A percentile compares a stretch with the other conserved stretches of the same genome.
Conservation (phyloP, 2,797 vertebrate genomes). For the Chanos chanos region DNA sequence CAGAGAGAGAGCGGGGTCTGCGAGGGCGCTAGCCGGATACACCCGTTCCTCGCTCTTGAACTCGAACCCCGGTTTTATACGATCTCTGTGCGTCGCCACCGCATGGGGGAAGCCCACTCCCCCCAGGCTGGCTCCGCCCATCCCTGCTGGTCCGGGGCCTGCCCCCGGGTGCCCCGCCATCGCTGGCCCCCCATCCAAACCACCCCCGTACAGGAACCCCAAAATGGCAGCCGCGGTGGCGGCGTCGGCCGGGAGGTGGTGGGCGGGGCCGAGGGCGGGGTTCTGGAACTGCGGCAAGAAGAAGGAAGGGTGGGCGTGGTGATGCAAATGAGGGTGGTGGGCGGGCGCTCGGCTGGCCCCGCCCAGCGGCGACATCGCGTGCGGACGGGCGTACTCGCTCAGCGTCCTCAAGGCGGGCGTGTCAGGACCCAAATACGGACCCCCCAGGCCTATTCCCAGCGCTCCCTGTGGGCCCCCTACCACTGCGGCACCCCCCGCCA, state of each 20-base stretch:
- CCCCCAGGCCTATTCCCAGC: conserved; percentile 84
- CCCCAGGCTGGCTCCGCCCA: conserved; percentile 73
- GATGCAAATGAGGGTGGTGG: conserved; percentile 70
- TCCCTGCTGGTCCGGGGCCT: conserved; percentile 67
- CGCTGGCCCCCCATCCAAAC: conserved; percentile 82
- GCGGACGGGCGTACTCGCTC: conserved; percentile 94
- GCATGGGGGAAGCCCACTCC: conserved; percentile 81
- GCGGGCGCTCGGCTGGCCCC: conserved; percentile 77
- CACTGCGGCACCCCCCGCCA: conserved; percentile 67
- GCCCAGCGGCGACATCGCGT: conserved; percentile 93
- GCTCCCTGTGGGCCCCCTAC: conserved; percentile 67
- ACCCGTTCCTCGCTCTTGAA: conserved; percentile 87
- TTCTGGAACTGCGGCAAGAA: conserved; percentile 77
- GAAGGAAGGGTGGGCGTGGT: conserved; percentile 64
- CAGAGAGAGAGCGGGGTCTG: conserved; percentile 66
- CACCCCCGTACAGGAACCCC: conserved; percentile 89
- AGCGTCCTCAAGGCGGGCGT: conserved; percentile 94
- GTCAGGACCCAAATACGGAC: conserved; percentile 93
- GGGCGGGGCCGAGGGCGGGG: conserved; percentile 67
- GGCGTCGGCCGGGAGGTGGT: conserved; percentile 73
- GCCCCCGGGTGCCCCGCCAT: conserved; percentile 61
- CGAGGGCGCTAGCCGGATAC: conserved; percentile 75
- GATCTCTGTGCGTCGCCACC: conserved; percentile 79
- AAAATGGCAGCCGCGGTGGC: conserved; percentile 90
- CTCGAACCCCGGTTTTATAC: conserved; percentile 92